These are phyloP conservation scores for Decapterus maruadsi DNA, from an alignment of 2,797 vertebrate genomes.

Conservation along the genomic window DNA sequence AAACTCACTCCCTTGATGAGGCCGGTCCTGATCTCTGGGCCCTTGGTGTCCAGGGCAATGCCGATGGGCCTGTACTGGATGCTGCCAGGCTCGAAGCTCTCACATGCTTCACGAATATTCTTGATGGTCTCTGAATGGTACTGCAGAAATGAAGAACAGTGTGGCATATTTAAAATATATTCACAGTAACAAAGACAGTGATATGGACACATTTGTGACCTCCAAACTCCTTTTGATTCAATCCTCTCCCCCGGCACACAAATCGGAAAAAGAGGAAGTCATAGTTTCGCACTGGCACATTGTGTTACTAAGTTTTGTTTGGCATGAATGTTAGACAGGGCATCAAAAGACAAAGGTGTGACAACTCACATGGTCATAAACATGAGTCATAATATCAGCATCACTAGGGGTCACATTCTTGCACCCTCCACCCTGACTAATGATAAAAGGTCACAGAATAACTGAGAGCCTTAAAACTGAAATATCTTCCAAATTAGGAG, in stretches of 20 bases:
- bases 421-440: background rate
- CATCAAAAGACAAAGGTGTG: conserved; percentile 27
- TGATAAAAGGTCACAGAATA: background rate
- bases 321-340: background rate
- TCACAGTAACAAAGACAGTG: background rate
- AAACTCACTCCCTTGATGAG: conserved; percentile 95
- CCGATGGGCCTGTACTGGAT: conserved; percentile 96
- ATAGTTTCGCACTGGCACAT: background rate
- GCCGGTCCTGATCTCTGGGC: conserved; percentile 98
- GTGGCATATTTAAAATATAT: background rate
- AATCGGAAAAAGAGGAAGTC: background rate
- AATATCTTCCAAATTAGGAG: background rate
- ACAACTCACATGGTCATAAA: conserved; percentile 53
- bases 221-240: background rate
- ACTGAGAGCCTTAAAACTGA: background rate
- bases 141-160: conserved; percentile 70
- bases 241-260: background rate
- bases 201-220: background rate
- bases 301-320: background rate
- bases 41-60: conserved; percentile 98
- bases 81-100: conserved; percentile 95
- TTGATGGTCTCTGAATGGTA: conserved; percentile 95
- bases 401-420: conserved; percentile 1
- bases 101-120: conserved; percentile 93
- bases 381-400: conserved; percentile 18